A percentile compares a stretch with the other conserved stretches of the same genome.
phyloP scores from a whole-genome alignment of 2,113 vertebrate genomes.

The Sula dactylatra region DNA sequence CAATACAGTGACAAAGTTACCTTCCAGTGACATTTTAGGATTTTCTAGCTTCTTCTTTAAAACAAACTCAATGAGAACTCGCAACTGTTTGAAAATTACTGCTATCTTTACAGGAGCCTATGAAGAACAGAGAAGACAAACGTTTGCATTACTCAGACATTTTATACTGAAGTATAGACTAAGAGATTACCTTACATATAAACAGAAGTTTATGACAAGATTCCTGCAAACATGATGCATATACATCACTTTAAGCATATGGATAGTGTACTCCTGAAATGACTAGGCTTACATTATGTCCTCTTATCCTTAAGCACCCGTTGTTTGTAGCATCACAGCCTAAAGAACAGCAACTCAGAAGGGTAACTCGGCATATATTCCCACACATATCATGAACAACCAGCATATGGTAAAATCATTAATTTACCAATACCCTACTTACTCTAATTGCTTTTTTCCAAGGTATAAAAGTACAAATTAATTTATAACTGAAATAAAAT shows the following conservation, averaged over 20 bases:
- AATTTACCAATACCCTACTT: background rate
- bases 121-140: background rate
- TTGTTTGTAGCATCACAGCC: background rate
- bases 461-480: background rate
- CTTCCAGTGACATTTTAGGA: slow-evolving; percentile 92
- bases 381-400: background rate
- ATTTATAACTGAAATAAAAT: background rate
- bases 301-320: background rate
- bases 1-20: slow-evolving; percentile 70
- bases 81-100: slow-evolving; percentile 96
- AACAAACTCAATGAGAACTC: slow-evolving; percentile 90
- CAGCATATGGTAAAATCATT: background rate
- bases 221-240: background rate
- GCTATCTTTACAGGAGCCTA: slow-evolving; percentile 96
- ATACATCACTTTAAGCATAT: background rate
- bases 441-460: background rate
- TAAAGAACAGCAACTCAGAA: background rate
- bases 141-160: background rate
- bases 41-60: slow-evolving; percentile 93
- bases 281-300: background rate
- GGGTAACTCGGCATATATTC: background rate
- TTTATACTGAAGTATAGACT: background rate
- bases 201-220: background rate
- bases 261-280: background rate
- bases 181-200: background rate